Evolutionary conservation across 2,113 vertebrate species (phyloP).

Genomic region (Pterophyllum scalare): DNA sequence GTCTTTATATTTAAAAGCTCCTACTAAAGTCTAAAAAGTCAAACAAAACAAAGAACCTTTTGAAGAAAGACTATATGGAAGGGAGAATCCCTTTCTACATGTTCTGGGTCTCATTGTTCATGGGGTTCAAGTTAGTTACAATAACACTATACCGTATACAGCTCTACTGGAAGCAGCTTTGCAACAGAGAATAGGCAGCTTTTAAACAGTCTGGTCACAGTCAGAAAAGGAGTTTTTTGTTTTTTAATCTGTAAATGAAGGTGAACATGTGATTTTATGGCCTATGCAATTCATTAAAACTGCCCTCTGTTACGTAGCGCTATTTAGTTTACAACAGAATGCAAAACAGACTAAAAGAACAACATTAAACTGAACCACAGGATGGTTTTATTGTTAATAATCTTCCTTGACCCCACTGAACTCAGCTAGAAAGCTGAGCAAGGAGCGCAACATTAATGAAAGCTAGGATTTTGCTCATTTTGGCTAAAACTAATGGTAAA

Average conservation of each 20-base stretch:
- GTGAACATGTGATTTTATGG: neutral
- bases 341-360: neutral
- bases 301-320: neutral
- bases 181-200: neutral
- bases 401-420: neutral
- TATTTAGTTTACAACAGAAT: neutral
- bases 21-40: neutral
- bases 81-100: conserved; percentile 5
- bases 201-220: neutral
- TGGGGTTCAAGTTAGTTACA: neutral
- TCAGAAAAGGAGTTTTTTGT: neutral
- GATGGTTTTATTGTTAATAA: conserved; percentile 7
- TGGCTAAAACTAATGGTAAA: neutral
- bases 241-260: neutral
- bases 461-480: neutral
- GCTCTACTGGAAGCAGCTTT: neutral
- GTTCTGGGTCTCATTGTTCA: conserved; percentile 6
- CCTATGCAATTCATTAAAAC: neutral
- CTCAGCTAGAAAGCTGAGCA: neutral
- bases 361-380: neutral
- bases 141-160: neutral
- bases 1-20: neutral
- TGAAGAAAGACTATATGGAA: neutral
- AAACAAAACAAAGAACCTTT: neutral
- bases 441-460: neutral